Evolutionary conservation across 2,888 invertebrate genomes (phyloP).

Genomic region (Chalcis sispes): DNA sequence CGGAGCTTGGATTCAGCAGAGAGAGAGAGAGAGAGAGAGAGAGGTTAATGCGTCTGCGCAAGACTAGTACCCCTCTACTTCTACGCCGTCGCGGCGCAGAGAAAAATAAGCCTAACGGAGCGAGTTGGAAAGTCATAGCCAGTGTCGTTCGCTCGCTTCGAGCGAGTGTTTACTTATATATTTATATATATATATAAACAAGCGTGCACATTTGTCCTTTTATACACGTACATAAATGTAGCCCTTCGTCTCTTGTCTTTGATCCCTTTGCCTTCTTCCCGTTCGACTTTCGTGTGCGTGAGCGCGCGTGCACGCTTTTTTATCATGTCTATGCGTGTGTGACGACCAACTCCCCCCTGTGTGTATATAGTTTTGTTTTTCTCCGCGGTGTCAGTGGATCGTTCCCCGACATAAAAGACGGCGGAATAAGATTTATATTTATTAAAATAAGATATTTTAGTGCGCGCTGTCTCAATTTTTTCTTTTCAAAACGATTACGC

Average conservation of each 20-base stretch:
- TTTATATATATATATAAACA: no score
- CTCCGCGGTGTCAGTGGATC: not conserved
- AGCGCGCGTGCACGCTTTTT: not conserved
- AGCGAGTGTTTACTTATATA: conserved; percentile 29
- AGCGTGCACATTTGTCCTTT: not conserved
- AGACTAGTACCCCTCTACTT: conserved; percentile 39
- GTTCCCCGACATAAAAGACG: not conserved
- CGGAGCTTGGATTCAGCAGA: not conserved
- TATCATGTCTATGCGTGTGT: no score
- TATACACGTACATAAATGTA: not conserved
- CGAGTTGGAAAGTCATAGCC: conserved; percentile 32
- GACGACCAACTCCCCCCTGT: not conserved
- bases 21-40: conserved; percentile 24
- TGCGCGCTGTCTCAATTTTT: no score
- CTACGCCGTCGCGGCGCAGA: conserved; percentile 35
- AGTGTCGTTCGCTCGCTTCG: conserved; percentile 54
- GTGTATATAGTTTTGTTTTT: not conserved
- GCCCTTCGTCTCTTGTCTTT: no score
- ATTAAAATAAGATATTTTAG: not conserved
- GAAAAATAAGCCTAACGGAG: conserved; percentile 39
- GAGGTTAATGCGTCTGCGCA: conserved; percentile 43
- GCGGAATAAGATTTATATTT: no score
- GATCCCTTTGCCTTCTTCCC: no score
- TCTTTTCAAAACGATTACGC: no score
- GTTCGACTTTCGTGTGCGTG: not conserved